Evolutionary conservation across 64 coral and sea anemone genomes (phyloP).

Genomic region (Stylophora pistillata): DNA sequence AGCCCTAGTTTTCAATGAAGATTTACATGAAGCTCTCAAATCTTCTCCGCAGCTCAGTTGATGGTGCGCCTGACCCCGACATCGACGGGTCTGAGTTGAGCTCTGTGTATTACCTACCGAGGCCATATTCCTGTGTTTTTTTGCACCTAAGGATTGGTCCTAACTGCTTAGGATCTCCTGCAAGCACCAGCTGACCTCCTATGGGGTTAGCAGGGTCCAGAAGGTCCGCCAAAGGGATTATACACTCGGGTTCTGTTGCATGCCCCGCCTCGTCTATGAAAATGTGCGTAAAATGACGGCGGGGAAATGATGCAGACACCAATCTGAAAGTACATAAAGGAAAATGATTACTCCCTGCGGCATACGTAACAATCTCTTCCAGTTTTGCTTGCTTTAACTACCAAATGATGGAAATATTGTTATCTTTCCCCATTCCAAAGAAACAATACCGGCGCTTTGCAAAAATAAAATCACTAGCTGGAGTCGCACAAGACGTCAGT

Average conservation of each 20-base stretch:
- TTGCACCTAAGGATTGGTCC: conserved; percentile 68
- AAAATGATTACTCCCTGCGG: background rate
- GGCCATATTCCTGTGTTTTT: conserved; percentile 58
- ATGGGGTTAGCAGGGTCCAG: conserved; percentile 53
- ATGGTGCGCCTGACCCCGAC: too few species aligned
- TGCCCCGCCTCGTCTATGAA: conserved; percentile 83
- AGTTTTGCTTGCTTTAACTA: too few species aligned
- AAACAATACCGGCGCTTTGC: too few species aligned
- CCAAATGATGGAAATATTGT: background rate
- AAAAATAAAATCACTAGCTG: too few species aligned
- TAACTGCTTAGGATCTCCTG: conserved; percentile 76
- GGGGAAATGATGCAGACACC: conserved; percentile 49
- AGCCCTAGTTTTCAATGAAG: too few species aligned
- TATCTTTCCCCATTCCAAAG: too few species aligned
- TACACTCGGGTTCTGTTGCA: conserved; percentile 69
- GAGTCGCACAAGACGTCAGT: too few species aligned
- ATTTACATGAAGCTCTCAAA: too few species aligned
- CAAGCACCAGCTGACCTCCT: conserved; percentile 68
- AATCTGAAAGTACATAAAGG: conserved; percentile 14
- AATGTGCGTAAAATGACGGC: conserved; percentile 67
- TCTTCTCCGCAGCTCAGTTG: too few species aligned
- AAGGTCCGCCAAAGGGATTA: conserved; percentile 56
- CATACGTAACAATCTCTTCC: too few species aligned
- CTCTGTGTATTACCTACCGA: conserved; percentile 35
- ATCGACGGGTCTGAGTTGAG: too few species aligned